A percentile compares a stretch with the other conserved stretches of the same genome.
Conservation (phyloP, 2,113 vertebrate genomes). For the Onychostoma macrolepis region DNA sequence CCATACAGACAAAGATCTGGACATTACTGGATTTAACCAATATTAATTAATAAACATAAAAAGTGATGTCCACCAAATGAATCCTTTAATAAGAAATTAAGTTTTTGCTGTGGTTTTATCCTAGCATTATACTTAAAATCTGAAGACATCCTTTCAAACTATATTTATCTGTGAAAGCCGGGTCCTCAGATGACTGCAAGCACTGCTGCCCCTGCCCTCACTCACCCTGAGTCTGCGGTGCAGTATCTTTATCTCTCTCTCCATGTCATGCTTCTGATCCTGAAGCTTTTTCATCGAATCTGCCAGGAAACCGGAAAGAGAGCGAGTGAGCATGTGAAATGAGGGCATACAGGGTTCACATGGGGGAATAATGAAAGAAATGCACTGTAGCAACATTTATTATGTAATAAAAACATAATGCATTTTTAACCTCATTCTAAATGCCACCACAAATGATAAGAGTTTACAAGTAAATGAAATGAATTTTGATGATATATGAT, state of each 20-base stretch:
- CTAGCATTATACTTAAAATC: not conserved
- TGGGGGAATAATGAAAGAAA: conserved; percentile 3
- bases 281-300: conserved; percentile 89
- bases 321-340: conserved; percentile 4
- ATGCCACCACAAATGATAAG: not conserved
- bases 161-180: not conserved
- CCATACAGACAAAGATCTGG: too few species aligned
- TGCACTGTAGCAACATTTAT: not conserved
- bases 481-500: too few species aligned
- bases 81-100: not conserved
- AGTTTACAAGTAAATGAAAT: too few species aligned
- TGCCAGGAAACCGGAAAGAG: conserved; percentile 36
- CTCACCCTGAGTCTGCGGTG: conserved; percentile 83
- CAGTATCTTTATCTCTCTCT: conserved; percentile 88
- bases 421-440: not conserved
- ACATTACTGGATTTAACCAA: not conserved
- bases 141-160: not conserved
- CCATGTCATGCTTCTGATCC: conserved; percentile 89
- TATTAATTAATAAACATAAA: not conserved
- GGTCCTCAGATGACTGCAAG: not conserved
- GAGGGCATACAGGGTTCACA: conserved; percentile 3
- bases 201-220: not conserved
- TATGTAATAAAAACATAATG: not conserved
- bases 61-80: not conserved
- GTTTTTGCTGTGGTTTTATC: not conserved